A percentile compares a stretch with the other conserved stretches of the same genome.
Conservation (phyloP, 2,113 vertebrate species). For the Trematocara zebra region DNA sequence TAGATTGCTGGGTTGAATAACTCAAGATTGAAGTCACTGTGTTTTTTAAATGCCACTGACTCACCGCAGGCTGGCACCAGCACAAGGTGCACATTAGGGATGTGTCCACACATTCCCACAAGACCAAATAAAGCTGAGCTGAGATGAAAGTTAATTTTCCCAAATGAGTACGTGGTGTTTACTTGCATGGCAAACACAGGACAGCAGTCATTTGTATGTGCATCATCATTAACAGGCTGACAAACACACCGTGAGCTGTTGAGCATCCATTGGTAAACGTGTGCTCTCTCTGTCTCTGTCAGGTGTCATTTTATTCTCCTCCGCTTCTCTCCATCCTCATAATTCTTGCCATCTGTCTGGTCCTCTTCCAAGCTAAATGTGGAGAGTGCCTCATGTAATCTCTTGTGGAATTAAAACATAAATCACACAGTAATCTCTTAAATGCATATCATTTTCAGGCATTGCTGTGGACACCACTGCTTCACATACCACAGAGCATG, state of each 20-base stretch:
- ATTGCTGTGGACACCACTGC: background rate
- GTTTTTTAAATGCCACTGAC: background rate
- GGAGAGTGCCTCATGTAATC: constrained; percentile 43
- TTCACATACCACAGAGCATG: background rate
- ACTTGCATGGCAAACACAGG: background rate
- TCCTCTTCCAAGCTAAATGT: constrained; percentile 22
- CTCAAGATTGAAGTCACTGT: constrained; percentile 2
- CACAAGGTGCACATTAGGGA: background rate
- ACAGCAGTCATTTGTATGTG: background rate
- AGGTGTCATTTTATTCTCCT: background rate
- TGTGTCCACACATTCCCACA: background rate
- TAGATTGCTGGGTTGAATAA: constrained; percentile 30
- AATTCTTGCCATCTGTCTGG: background rate
- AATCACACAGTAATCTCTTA: constrained; percentile 25
- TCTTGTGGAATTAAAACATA: constrained; percentile 32
- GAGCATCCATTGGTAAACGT: background rate
- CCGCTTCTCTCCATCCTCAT: background rate
- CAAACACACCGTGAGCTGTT: background rate
- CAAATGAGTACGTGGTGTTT: background rate
- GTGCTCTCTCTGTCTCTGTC: background rate
- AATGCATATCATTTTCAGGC: constrained; percentile 8
- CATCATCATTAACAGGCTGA: background rate
- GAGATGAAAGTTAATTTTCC: background rate
- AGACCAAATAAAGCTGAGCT: background rate
- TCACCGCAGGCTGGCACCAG: constrained; percentile 1